A percentile compares a stretch with the other conserved stretches of the same genome.
Conservation (phyloP, 2,888 invertebrate species). For the Polia nebulosa region DNA sequence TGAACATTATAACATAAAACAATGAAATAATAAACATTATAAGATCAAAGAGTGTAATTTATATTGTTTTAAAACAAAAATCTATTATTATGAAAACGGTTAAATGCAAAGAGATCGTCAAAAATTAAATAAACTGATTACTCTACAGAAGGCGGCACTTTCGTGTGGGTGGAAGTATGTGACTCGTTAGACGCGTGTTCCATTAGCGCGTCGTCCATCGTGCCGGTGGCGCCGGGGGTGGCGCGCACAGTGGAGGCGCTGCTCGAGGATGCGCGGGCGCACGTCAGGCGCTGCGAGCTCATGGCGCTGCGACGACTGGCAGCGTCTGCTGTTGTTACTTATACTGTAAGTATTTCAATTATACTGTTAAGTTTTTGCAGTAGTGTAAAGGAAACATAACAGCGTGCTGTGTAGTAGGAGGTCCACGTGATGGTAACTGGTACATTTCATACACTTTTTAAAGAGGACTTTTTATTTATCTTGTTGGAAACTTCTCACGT, state of each 20-base stretch:
- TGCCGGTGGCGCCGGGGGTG: constrained; percentile 66
- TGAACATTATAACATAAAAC: neutral
- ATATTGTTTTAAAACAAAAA: too few species aligned
- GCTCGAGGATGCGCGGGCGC: constrained; percentile 66
- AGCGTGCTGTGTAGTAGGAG: too few species aligned
- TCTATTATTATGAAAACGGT: too few species aligned
- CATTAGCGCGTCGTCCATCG: constrained; percentile 46
- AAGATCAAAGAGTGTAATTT: neutral
- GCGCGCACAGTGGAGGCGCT: constrained; percentile 68
- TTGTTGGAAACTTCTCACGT: too few species aligned
- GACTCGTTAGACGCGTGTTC: constrained; percentile 78
- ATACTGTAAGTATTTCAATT: constrained; percentile 67
- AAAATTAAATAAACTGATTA: neutral
- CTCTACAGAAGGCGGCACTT: constrained; percentile 71
- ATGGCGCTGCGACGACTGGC: constrained; percentile 65
- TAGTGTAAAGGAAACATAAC: too few species aligned
- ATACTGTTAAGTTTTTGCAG: too few species aligned
- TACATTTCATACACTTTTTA: too few species aligned
- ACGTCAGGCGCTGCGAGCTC: constrained; percentile 75
- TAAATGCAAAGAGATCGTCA: neutral
- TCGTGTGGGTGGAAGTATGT: constrained; percentile 77
- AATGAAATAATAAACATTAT: neutral
- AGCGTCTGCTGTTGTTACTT: constrained; percentile 71
- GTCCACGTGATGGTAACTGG: too few species aligned
- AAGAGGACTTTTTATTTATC: too few species aligned